Evolutionary conservation across 2,888 invertebrate genomes (phyloP).

Genomic region (Ormyrus nitidulus): DNA sequence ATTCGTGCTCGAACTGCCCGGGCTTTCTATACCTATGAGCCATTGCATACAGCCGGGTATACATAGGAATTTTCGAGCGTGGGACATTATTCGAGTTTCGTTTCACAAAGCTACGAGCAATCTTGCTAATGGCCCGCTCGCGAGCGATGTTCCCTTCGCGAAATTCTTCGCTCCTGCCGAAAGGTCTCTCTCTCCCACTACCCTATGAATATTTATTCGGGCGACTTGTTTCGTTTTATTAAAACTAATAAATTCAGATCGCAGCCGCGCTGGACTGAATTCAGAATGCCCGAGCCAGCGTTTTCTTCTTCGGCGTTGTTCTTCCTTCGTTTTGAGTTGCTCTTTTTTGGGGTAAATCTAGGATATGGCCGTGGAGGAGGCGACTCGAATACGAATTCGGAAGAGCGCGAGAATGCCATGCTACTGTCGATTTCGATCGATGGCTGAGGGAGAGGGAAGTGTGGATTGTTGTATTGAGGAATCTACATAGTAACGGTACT

Average conservation of each 20-base stretch:
- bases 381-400: conserved; percentile 36
- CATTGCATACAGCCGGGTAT: conserved; percentile 13
- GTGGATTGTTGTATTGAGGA: conserved; percentile 41
- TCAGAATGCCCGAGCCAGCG: conserved; percentile 11
- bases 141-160: conserved; percentile 65
- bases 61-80: conserved; percentile 50
- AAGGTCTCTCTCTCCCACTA: conserved; percentile 32
- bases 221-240: conserved; percentile 70
- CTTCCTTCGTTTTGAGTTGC: not conserved
- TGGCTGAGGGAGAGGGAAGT: not conserved
- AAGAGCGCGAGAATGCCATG: conserved; percentile 9
- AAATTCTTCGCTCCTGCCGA: conserved; percentile 50
- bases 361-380: conserved; percentile 25
- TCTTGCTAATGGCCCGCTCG: conserved; percentile 70
- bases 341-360: conserved; percentile 9
- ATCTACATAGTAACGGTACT: conserved; percentile 47
- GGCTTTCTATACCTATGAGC: conserved; percentile 20
- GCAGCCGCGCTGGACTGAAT: conserved; percentile 26
- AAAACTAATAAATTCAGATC: conserved; percentile 69
- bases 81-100: conserved; percentile 57
- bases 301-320: not conserved
- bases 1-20: conserved; percentile 26
- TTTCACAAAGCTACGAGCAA: conserved; percentile 65
- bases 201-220: conserved; percentile 68
- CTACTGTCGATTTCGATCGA: conserved; percentile 45